Percentiles rank a stretch among this genome's conserved stretches.
Evolutionary conservation across 1,140 invertebrate species (phyloP).

Genomic region (Drosophila equinoxialis): DNA sequence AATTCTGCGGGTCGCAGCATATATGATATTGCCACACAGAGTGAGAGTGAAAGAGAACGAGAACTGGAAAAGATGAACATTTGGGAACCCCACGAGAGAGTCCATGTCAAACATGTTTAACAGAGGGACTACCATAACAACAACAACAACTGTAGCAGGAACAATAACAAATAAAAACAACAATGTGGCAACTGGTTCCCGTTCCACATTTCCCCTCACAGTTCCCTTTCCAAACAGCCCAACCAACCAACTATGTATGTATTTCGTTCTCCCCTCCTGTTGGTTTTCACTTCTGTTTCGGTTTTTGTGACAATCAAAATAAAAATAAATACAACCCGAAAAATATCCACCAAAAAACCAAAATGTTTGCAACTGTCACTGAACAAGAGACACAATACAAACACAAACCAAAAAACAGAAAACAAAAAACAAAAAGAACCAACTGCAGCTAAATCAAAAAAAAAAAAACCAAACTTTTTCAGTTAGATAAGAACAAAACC

Average conservation of each 20-base stretch:
- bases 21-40: conserved; percentile 48
- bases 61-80: conserved; percentile 26
- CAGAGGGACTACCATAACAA: conserved; percentile 72
- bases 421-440: background rate
- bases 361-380: conserved; percentile 74
- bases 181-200: conserved; percentile 54
- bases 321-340: conserved; percentile 62
- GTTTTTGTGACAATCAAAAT: conserved; percentile 67
- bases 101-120: conserved; percentile 77
- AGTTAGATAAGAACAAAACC: conserved; percentile 8
- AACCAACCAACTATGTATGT: too few species aligned
- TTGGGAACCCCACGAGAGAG: conserved; percentile 66
- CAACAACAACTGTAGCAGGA: conserved; percentile 41
- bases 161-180: conserved; percentile 65
- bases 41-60: conserved; percentile 18
- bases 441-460: background rate
- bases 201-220: background rate
- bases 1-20: conserved; percentile 63
- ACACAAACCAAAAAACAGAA: conserved; percentile 1
- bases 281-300: conserved; percentile 12
- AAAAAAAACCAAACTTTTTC: background rate
- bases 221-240: background rate
- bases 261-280: background rate
- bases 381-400: conserved; percentile 33
- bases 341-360: conserved; percentile 38